phyloP scores from a whole-genome alignment of 2,888 invertebrate species.

The Mycalesis mineus region DNA sequence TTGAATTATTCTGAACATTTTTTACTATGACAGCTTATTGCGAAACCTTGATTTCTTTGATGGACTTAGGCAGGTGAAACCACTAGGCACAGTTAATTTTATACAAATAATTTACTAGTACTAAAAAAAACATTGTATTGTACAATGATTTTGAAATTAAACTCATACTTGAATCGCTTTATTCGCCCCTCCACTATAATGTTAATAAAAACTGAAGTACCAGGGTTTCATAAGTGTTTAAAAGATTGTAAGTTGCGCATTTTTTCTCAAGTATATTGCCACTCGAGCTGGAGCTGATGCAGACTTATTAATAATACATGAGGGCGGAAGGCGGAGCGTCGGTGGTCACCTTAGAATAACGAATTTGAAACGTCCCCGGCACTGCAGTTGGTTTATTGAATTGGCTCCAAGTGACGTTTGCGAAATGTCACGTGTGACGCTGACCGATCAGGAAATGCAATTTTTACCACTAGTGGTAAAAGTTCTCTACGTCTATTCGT shows the following conservation, averaged over 20 bases:
- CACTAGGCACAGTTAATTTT: no score
- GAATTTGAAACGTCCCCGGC: slow-evolving; percentile 29
- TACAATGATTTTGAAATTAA: no score
- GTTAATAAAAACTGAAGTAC: not conserved
- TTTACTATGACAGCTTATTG: no score
- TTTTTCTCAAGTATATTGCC: not conserved
- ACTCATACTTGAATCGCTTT: no score
- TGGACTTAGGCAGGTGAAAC: no score
- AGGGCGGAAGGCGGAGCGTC: slow-evolving; percentile 12
- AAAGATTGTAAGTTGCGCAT: not conserved
- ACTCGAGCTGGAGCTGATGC: not conserved
- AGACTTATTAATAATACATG: slow-evolving; percentile 35
- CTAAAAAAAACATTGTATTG: no score
- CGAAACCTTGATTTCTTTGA: no score
- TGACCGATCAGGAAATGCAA: slow-evolving; percentile 4
- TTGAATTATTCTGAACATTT: no score
- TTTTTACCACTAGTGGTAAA: not conserved
- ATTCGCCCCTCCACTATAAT: no score
- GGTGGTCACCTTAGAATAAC: slow-evolving; percentile 27
- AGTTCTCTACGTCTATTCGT: no score
- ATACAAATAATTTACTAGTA: no score
- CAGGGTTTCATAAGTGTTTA: not conserved
- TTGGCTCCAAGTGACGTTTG: slow-evolving; percentile 12
- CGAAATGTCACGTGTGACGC: slow-evolving; percentile 5
- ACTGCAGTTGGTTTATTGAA: slow-evolving; percentile 26